Base-by-base conservation (phyloP, 2,888 invertebrate species). In the Orchestes rusci region DNA sequence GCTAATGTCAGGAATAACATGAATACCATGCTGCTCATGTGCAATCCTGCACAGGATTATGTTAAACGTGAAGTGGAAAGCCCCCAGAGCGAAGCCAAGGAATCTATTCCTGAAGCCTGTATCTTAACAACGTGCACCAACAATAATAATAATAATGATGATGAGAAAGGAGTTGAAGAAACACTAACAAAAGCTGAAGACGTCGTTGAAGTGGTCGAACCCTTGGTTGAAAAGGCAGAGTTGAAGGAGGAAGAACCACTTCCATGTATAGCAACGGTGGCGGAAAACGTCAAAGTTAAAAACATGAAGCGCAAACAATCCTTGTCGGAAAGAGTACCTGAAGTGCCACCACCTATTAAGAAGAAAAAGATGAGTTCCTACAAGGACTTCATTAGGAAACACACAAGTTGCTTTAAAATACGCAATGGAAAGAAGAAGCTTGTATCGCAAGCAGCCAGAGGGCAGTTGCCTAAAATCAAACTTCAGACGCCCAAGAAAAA, bases 1-100 rank as follows among this genome's bases (percentile, higher is more conserved):
- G 79, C 74, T 18, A 82, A 82, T 79, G 82, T 80, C 5, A 69
- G 82, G 15, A 76, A 79, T 54, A 74, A 75, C 16, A 71, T 77
- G 37, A 75, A 74, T 29, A 71, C 70, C 13, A 69, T 74, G 53
- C 64, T 77, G 1, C 57, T 77, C 20, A 70, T 70, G 70, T 70
- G 69, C 55, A 68, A 69, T 35, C 59, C 63, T 2, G 50, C 51
- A 18, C 60, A 61, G 27, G 54, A 59, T 29, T 57, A 57, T 16
- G 68, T 68, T 3, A 70, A 70, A 54, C 55, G 70, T 16, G 70
- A 70, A 56, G 66, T 69, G 7, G 68, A 68, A 53, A 69, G 69
- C 48, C 69, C 69, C 2, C 61, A 67, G 51, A 64, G 66, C 34
- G 61, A 59, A 37, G 62, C n/a, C n/a, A n/a, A n/a, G n/a, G n/a